Conservation (phyloP, 2,888 invertebrate genomes). For the Tuta absoluta region DNA sequence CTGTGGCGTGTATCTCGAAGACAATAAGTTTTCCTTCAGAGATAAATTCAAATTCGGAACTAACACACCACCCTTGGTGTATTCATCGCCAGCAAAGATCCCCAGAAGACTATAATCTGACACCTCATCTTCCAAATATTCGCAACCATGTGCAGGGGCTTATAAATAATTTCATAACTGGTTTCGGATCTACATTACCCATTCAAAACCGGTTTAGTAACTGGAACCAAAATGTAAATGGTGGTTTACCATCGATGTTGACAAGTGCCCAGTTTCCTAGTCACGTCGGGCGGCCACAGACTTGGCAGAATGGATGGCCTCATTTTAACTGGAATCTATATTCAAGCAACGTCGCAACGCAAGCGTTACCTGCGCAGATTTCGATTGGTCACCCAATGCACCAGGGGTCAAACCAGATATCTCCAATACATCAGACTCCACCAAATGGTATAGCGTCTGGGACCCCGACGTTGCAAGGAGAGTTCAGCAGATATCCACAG, state of each 20-base stretch:
- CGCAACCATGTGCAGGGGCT: not conserved
- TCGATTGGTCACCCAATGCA: too few species aligned
- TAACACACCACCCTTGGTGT: not conserved
- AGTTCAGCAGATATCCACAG: not conserved
- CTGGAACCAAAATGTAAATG: constrained; percentile 4
- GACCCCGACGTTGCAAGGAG: not conserved
- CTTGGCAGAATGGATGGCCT: constrained; percentile 2
- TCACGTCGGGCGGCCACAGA: not conserved
- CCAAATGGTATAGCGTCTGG: not conserved
- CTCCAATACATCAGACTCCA: too few species aligned
- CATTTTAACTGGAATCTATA: not conserved
- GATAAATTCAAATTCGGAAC: not conserved
- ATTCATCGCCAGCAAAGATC: not conserved
- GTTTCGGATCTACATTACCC: not conserved
- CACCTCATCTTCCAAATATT: not conserved
- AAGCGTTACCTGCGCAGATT: not conserved
- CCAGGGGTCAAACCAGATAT: too few species aligned
- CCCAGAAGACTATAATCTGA: not conserved
- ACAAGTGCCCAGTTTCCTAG: not conserved
- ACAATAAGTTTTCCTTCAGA: not conserved
- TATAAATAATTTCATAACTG: not conserved
- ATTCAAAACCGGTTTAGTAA: not conserved
- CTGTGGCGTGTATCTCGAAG: not conserved
- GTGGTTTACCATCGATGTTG: not conserved
- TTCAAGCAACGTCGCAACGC: not conserved